Conservation (phyloP, 2,797 vertebrate species). For the Carduelis carduelis region DNA sequence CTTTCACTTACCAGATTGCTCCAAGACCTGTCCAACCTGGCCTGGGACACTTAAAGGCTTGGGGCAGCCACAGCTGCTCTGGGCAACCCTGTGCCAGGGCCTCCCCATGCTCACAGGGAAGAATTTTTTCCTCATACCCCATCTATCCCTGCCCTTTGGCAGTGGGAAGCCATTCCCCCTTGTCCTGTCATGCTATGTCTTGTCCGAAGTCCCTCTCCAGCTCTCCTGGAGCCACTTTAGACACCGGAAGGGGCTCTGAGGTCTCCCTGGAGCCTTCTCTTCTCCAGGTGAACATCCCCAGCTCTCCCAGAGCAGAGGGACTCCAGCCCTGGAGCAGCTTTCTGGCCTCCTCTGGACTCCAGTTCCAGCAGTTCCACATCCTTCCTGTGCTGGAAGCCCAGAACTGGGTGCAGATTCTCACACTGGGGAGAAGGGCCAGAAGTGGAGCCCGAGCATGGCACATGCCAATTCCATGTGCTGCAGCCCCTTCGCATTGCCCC, state of each 20-base stretch:
- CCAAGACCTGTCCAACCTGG: rapidly evolving
- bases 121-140: neutral
- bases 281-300: neutral
- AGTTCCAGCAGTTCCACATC: neutral
- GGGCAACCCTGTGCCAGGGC: neutral
- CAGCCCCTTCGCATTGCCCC: neutral
- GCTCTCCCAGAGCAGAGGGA: neutral
- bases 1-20: rapidly evolving
- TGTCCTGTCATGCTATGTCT: neutral
- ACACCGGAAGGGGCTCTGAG: rapidly evolving
- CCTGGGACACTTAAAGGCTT: neutral
- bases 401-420: neutral
- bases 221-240: neutral
- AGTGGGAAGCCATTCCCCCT: neutral
- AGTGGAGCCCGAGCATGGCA: rapidly evolving
- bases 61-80: neutral
- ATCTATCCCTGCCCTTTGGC: rapidly evolving
- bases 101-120: rapidly evolving
- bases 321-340: neutral
- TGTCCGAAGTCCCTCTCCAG: neutral
- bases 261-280: neutral
- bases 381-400: neutral
- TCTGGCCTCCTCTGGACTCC: neutral
- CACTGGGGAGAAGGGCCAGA: neutral
- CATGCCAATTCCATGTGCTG: neutral